Conservation (phyloP, 2,888 invertebrate species). For the Blastobasis adustella region DNA sequence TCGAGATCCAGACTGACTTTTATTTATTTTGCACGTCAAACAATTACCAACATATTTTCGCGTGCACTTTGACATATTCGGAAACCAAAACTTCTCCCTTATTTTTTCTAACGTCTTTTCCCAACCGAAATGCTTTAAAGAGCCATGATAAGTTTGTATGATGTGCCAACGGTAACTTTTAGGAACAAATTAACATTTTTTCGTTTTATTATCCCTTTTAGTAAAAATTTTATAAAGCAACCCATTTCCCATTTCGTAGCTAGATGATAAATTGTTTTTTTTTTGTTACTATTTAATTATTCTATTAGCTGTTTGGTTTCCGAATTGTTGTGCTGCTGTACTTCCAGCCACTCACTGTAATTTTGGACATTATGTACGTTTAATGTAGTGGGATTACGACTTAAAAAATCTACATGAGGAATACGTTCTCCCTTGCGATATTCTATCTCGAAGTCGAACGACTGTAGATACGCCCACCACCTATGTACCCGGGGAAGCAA, state of each 20-base stretch:
- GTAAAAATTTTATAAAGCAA: neutral
- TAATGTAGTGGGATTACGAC: slow-evolving; percentile 4
- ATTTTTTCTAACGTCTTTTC: neutral
- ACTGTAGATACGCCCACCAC: slow-evolving; percentile 13
- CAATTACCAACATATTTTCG: neutral
- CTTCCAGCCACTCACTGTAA: slow-evolving; percentile 2
- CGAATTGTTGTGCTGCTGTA: slow-evolving; percentile 1
- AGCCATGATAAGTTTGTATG: neutral
- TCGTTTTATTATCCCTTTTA: neutral
- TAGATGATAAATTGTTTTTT: neutral
- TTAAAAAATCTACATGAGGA: slow-evolving; percentile 8
- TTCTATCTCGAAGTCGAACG: slow-evolving; percentile 12
- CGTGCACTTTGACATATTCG: neutral
- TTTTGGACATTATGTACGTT: neutral
- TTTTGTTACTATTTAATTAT: neutral
- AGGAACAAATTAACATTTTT: neutral
- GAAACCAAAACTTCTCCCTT: neutral
- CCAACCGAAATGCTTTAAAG: neutral
- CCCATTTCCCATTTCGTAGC: neutral
- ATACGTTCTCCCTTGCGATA: slow-evolving; percentile 9
- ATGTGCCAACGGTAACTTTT: neutral
- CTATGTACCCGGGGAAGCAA: slow-evolving; percentile 9
- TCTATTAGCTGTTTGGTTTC: slow-evolving; percentile 1
- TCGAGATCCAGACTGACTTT: neutral
- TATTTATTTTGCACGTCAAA: neutral